Evolutionary conservation across 2,113 vertebrate genomes (phyloP).

Genomic region (Atlantisia rogersi): DNA sequence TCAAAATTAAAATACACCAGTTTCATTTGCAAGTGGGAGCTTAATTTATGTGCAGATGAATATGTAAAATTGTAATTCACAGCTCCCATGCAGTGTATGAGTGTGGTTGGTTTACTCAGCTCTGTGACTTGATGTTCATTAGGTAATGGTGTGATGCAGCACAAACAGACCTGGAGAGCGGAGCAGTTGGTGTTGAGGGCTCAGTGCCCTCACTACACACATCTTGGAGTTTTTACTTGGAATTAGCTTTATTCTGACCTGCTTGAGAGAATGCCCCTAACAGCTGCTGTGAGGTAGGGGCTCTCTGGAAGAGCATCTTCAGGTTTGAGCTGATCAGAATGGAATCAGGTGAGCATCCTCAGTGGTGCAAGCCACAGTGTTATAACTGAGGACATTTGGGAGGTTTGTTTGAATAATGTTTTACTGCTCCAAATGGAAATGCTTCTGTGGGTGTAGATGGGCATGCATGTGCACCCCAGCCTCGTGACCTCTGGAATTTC

Average conservation of each 20-base stretch:
- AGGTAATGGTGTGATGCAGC: accelerated
- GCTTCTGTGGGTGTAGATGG: neutral
- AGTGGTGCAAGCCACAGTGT: neutral
- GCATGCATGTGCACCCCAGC: accelerated
- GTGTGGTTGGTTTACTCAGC: neutral
- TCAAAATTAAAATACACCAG: neutral
- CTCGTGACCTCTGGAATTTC: neutral
- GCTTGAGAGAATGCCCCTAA: neutral
- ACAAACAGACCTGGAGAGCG: accelerated
- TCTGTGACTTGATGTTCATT: neutral
- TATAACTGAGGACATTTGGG: neutral
- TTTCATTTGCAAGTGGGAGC: neutral
- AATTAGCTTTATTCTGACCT: neutral
- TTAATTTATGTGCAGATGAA: neutral
- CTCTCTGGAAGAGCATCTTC: neutral
- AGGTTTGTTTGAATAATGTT: neutral
- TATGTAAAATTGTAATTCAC: neutral
- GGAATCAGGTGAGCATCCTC: accelerated
- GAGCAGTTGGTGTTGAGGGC: neutral
- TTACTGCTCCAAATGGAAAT: neutral
- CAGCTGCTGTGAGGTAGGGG: neutral
- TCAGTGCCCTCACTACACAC: neutral
- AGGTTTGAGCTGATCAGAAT: no score
- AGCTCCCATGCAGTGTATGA: neutral
- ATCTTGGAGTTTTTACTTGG: neutral